These are phyloP conservation scores for Castor canadensis DNA, from an alignment of 2,113 vertebrate genomes.

Conservation along the genomic window DNA sequence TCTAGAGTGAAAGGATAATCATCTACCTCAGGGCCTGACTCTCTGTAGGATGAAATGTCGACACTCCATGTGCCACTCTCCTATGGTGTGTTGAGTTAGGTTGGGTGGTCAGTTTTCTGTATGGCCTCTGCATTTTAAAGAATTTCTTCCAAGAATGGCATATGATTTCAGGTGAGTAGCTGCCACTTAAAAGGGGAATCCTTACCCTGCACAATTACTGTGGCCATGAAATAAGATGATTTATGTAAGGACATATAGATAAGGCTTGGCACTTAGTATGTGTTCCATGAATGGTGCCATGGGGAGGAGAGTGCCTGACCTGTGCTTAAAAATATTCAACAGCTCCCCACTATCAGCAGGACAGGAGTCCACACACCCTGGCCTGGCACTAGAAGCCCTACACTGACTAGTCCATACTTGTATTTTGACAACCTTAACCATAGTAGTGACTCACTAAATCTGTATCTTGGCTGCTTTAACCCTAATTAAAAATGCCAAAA, in stretches of 20 bases:
- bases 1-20: background rate
- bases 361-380: background rate
- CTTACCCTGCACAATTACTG: background rate
- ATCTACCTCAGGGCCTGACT: background rate
- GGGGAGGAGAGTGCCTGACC: background rate
- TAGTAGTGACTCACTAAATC: background rate
- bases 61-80: background rate
- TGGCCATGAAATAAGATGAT: background rate
- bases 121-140: background rate
- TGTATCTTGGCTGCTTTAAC: background rate
- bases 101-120: background rate
- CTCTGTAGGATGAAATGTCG: background rate
- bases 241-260: accelerated
- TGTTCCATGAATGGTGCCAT: background rate
- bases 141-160: background rate
- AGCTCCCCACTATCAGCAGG: background rate
- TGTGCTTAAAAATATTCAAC: background rate
- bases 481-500: slow-evolving; percentile 17
- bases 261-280: background rate
- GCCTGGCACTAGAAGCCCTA: background rate
- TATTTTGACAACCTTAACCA: background rate
- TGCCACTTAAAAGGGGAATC: background rate
- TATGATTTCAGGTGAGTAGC: background rate
- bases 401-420: background rate
- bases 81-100: accelerated